A percentile compares a stretch with the other conserved stretches of the same genome.
Evolutionary conservation across 2,113 vertebrate genomes (phyloP).

Genomic region (Dasyurus viverrinus): DNA sequence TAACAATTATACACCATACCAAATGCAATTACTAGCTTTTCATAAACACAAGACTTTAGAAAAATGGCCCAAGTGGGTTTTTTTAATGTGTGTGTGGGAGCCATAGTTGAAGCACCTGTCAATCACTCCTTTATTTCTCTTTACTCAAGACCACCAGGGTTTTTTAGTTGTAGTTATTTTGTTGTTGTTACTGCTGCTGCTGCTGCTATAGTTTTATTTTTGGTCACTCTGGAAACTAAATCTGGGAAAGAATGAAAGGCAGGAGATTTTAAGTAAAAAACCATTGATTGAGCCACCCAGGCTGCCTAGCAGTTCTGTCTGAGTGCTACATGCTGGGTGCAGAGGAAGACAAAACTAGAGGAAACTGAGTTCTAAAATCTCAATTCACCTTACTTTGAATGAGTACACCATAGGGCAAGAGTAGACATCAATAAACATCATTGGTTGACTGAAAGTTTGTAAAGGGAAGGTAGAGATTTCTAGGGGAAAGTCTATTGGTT

Average conservation of each 20-base stretch:
- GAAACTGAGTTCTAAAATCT: neutral
- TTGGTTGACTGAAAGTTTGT: neutral
- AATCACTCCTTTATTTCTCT: conserved; percentile 18
- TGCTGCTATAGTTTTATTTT: neutral
- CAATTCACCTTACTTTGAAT: neutral
- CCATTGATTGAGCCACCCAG: neutral
- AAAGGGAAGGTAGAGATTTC: neutral
- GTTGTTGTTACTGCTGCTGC: neutral
- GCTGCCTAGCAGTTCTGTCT: neutral
- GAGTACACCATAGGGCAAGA: neutral
- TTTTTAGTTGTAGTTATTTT: neutral
- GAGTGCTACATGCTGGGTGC: neutral
- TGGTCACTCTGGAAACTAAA: conserved; percentile 42
- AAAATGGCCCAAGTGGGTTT: neutral
- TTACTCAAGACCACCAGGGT: neutral
- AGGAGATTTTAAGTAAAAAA: conserved; percentile 10
- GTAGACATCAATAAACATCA: neutral
- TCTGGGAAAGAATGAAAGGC: conserved; percentile 16
- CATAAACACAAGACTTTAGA: neutral
- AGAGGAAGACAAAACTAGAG: neutral
- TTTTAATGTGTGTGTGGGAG: neutral
- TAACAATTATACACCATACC: neutral
- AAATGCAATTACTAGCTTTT: conserved; percentile 17
- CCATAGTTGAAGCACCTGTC: neutral
- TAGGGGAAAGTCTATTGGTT: neutral